These are phyloP conservation scores for Tragopan temminckii DNA, from an alignment of 2,797 vertebrate genomes.

Conservation along the genomic window DNA sequence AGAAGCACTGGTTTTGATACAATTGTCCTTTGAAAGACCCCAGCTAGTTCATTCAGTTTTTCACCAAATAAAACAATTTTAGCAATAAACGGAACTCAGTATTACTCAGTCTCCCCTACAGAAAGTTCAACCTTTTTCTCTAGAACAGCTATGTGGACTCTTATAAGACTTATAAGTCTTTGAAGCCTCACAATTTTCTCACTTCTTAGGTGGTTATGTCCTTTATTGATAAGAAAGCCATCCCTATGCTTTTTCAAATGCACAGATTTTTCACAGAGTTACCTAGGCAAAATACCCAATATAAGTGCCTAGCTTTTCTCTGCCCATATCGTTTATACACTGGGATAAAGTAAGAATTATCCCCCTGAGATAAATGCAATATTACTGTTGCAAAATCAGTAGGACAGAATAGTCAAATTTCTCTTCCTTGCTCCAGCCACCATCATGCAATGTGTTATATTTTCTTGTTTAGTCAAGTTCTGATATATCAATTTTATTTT, in stretches of 20 bases:
- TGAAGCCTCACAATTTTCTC: background rate
- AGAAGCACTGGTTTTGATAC: background rate
- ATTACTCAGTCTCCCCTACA: background rate
- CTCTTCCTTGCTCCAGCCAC: background rate
- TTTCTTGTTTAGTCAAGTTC: background rate
- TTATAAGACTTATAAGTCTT: background rate
- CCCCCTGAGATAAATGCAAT: background rate
- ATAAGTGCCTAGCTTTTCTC: background rate
- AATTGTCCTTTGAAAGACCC: background rate
- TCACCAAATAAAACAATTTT: background rate
- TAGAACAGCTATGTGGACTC: background rate
- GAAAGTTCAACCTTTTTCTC: background rate
- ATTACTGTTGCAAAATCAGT: background rate
- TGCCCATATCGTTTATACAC: background rate
- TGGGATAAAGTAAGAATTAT: conserved; percentile 8
- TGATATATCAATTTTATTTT: background rate
- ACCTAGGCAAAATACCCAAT: background rate
- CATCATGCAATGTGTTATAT: background rate
- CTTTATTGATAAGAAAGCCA: background rate
- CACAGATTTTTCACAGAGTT: background rate
- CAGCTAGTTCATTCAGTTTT: background rate
- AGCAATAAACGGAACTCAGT: background rate
- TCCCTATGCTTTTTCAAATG: background rate
- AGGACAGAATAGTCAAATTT: background rate
- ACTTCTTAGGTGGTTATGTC: background rate